These are phyloP conservation scores for Neosilurus hyrtlii DNA, from an alignment of 2,797 vertebrate species.

Conservation along the genomic window DNA sequence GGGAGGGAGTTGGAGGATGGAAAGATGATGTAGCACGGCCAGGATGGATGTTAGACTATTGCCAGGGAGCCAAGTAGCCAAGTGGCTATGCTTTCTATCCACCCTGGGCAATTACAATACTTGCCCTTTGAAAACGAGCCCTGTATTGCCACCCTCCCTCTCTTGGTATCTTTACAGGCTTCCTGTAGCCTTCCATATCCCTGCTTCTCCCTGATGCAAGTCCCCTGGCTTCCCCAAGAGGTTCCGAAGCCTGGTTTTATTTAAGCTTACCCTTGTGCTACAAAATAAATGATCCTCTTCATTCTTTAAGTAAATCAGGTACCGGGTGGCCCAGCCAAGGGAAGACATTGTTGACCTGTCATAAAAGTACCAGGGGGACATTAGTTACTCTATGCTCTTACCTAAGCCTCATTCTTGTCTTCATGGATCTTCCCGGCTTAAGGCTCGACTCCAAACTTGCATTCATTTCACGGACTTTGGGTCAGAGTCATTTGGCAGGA, in stretches of 20 bases:
- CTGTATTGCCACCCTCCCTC: constrained; percentile 52
- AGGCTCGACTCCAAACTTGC: neutral
- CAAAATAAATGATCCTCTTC: constrained; percentile 59
- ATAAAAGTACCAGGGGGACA: neutral
- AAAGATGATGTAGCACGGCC: constrained; percentile 56
- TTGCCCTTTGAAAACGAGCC: constrained; percentile 71
- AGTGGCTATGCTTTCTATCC: constrained; percentile 52
- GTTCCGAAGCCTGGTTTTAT: constrained; percentile 56
- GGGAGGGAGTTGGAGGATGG: constrained; percentile 36
- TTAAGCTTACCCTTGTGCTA: constrained; percentile 46
- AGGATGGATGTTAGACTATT: constrained; percentile 54
- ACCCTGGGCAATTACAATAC: constrained; percentile 70
- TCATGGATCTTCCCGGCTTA: neutral
- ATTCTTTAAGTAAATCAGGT: constrained; percentile 61
- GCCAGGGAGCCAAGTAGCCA: constrained; percentile 48
- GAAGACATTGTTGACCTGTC: neutral
- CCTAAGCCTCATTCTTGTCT: neutral
- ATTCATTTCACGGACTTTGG: constrained; percentile 54
- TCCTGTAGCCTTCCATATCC: neutral
- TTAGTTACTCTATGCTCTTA: neutral
- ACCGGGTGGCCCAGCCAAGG: constrained; percentile 34
- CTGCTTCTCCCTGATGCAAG: constrained; percentile 21
- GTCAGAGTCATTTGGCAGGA: constrained; percentile 69
- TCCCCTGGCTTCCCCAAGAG: constrained; percentile 51
- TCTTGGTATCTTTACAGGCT: constrained; percentile 15